Percentiles rank a stretch among this genome's conserved stretches.
These are phyloP conservation scores for Eupithecia centaureata DNA, from an alignment of 2,888 invertebrate genomes.

Conservation along the genomic window DNA sequence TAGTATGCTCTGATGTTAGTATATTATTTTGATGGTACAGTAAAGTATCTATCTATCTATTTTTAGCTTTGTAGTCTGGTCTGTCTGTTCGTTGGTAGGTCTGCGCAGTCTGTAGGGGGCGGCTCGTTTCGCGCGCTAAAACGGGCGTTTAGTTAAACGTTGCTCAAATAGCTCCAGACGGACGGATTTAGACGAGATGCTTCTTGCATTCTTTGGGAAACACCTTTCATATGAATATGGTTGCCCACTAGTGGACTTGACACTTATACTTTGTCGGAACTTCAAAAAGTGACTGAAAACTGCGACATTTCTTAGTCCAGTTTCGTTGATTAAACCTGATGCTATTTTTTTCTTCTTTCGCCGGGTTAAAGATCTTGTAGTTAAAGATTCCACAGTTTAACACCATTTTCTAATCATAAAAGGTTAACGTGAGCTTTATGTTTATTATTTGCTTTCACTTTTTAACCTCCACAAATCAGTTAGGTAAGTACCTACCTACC, in stretches of 20 bases:
- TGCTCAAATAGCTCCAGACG: conserved; percentile 32
- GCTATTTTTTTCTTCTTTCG: not conserved
- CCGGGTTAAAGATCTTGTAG: not conserved
- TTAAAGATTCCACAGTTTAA: not conserved
- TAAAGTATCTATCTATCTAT: too few species aligned
- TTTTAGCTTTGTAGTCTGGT: too few species aligned
- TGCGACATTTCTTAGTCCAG: not conserved
- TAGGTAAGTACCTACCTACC: too few species aligned
- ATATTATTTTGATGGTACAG: too few species aligned
- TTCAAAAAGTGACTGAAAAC: not conserved
- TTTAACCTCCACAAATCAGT: not conserved
- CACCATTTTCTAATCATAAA: not conserved
- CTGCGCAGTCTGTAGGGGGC: conserved; percentile 74
- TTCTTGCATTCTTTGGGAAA: conserved; percentile 36
- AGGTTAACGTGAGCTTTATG: too few species aligned
- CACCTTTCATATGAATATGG: conserved; percentile 13
- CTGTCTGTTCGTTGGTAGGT: conserved; percentile 33
- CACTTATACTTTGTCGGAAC: not conserved
- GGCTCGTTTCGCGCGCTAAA: conserved; percentile 62
- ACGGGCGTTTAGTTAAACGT: conserved; percentile 52
- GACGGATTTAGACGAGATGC: conserved; percentile 39
- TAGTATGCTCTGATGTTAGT: too few species aligned
- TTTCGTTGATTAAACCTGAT: not conserved
- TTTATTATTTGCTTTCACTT: not conserved
- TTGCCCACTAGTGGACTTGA: conserved; percentile 8